Conservation (phyloP, 2,797 vertebrate genomes). For the Pagetopsis macropterus region DNA sequence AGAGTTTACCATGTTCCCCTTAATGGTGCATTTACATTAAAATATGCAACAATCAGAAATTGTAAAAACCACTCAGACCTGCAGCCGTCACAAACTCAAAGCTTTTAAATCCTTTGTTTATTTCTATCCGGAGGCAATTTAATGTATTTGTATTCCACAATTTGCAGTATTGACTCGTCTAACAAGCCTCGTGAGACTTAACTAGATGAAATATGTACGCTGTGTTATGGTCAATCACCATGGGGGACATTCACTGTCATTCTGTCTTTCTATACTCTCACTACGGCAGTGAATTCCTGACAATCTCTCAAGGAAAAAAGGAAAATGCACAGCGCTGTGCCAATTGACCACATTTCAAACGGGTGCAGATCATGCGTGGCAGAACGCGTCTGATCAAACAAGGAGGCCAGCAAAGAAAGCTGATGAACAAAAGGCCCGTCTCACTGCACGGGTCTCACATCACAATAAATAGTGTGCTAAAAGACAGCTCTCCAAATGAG, state of each 20-base stretch:
- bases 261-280: slow-evolving; percentile 52
- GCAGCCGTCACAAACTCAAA: slow-evolving; percentile 15
- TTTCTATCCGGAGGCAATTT: slow-evolving; percentile 6
- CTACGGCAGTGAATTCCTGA: slow-evolving; percentile 59
- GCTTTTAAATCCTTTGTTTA: slow-evolving; percentile 27
- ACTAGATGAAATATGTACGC: slow-evolving; percentile 32
- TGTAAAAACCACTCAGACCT: slow-evolving; percentile 15
- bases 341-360: slow-evolving; percentile 74
- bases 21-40: slow-evolving; percentile 27
- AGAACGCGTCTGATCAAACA: slow-evolving; percentile 72
- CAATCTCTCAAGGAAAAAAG: slow-evolving; percentile 55
- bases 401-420: slow-evolving; percentile 49
- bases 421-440: slow-evolving; percentile 61
- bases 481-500: slow-evolving; percentile 72
- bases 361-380: slow-evolving; percentile 67
- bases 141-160: slow-evolving; percentile 40
- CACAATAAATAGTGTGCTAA: slow-evolving; percentile 59
- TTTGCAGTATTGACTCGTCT: slow-evolving; percentile 37
- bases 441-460: slow-evolving; percentile 39
- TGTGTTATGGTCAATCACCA: slow-evolving; percentile 17
- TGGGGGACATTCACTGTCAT: slow-evolving; percentile 55
- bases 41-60: slow-evolving; percentile 33
- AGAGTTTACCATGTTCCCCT: slow-evolving; percentile 5
- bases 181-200: slow-evolving; percentile 38
- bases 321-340: slow-evolving; percentile 58